phyloP scores from a whole-genome alignment of 2,888 invertebrate species.

The Elmis aenea region DNA sequence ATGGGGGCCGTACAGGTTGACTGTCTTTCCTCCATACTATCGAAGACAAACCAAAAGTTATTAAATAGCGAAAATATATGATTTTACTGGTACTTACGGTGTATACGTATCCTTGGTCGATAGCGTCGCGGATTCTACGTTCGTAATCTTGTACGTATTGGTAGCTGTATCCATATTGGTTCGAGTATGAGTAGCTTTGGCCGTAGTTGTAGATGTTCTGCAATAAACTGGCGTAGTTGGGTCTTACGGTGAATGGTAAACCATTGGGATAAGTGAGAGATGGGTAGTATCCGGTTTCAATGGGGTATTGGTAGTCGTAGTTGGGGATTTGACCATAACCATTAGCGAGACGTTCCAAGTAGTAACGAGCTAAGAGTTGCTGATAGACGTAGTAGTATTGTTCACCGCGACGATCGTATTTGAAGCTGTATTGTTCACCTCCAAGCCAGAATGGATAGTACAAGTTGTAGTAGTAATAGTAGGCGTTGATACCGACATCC shows the following conservation, averaged over 20 bases:
- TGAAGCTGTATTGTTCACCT: constrained; percentile 49
- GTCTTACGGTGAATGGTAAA: constrained; percentile 59
- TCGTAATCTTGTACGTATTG: constrained; percentile 47
- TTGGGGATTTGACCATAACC: constrained; percentile 61
- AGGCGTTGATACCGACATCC: constrained; percentile 63
- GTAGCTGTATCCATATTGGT: constrained; percentile 51
- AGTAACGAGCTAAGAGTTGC: constrained; percentile 66
- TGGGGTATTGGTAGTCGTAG: constrained; percentile 50
- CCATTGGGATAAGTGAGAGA: constrained; percentile 62
- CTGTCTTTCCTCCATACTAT: constrained; percentile 36
- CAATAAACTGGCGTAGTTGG: constrained; percentile 52
- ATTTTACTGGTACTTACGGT: constrained; percentile 39
- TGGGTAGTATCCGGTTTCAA: constrained; percentile 59
- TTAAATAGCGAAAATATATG: no score
- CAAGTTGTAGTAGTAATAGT: constrained; percentile 59
- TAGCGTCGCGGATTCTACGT: constrained; percentile 54
- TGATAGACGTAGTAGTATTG: constrained; percentile 61
- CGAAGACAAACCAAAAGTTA: no score
- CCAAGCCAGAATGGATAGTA: constrained; percentile 63
- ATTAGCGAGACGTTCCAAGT: no score
- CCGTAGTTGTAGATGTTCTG: constrained; percentile 43
- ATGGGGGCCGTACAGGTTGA: constrained; percentile 51
- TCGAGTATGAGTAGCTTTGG: constrained; percentile 32
- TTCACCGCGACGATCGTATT: constrained; percentile 60
- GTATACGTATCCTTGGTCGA: constrained; percentile 51